Conservation (phyloP, 2,888 invertebrate genomes). For the Dichetophora obliterata region DNA sequence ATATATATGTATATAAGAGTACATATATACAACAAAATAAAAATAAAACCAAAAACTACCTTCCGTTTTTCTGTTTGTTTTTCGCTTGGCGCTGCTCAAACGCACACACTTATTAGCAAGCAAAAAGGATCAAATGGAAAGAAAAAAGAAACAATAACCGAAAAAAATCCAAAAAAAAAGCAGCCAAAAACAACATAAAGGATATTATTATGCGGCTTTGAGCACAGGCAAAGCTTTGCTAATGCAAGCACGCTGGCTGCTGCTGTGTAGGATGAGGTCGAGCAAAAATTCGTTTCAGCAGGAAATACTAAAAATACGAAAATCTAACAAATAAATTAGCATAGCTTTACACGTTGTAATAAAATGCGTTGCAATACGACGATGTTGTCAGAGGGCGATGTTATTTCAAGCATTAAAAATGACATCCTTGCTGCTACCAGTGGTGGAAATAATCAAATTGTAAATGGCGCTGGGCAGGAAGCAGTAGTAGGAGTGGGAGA, state of each 20-base stretch:
- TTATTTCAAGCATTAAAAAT: background rate
- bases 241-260: background rate
- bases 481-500: background rate
- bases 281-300: background rate
- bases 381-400: background rate
- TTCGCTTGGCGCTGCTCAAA: background rate
- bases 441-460: no score
- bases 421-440: background rate
- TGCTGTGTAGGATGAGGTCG: background rate
- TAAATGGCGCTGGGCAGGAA: background rate
- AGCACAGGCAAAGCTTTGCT: background rate
- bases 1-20: no score
- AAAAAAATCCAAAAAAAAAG: background rate
- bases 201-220: conserved; percentile 19
- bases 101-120: background rate
- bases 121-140: background rate
- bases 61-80: no score
- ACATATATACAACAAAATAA: background rate
- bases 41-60: background rate
- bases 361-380: conserved; percentile 13
- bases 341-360: conserved; percentile 41
- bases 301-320: conserved; percentile 23
- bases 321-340: conserved; percentile 46
- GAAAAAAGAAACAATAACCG: background rate
- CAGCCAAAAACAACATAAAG: background rate